Evolutionary conservation across 1,140 invertebrate genomes (phyloP).

Genomic region (Procambarus clarkii): DNA sequence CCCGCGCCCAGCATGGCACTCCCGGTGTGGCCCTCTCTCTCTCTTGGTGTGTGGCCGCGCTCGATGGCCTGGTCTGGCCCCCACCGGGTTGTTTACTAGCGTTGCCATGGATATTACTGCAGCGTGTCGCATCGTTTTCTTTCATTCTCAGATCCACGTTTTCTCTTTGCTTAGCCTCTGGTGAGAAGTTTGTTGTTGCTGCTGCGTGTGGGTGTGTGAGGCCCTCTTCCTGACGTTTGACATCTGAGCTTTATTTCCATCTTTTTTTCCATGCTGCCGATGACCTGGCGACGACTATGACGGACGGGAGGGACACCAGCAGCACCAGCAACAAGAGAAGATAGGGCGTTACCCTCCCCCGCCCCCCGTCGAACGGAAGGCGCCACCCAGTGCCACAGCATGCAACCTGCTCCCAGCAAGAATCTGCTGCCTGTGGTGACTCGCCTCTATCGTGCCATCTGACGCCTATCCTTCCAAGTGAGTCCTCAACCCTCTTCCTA

Average conservation of each 20-base stretch:
- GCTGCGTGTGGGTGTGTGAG: neutral
- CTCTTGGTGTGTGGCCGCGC: neutral
- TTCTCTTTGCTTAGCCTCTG: neutral
- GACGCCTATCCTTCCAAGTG: constrained; percentile 14
- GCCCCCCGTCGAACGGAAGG: neutral
- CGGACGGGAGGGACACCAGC: neutral
- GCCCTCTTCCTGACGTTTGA: neutral
- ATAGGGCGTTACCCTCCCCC: neutral
- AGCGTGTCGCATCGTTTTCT: constrained; percentile 3
- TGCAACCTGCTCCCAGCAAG: neutral
- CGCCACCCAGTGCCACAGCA: neutral
- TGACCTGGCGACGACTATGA: neutral
- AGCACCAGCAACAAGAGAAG: neutral
- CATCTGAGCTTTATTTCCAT: neutral
- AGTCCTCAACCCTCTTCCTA: neutral
- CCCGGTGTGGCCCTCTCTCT: neutral
- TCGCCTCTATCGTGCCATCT: constrained; percentile 7
- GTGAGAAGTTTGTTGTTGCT: neutral
- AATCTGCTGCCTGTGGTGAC: constrained; percentile 4
- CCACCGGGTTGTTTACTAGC: neutral
- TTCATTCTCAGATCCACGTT: neutral
- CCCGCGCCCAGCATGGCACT: neutral
- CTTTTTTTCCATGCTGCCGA: neutral
- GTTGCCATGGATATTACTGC: neutral
- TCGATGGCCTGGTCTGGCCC: neutral